Percentiles rank a stretch among this genome's conserved stretches.
phyloP scores from a whole-genome alignment of 2,113 vertebrate species.

The Dicerorhinus sumatrensis region DNA sequence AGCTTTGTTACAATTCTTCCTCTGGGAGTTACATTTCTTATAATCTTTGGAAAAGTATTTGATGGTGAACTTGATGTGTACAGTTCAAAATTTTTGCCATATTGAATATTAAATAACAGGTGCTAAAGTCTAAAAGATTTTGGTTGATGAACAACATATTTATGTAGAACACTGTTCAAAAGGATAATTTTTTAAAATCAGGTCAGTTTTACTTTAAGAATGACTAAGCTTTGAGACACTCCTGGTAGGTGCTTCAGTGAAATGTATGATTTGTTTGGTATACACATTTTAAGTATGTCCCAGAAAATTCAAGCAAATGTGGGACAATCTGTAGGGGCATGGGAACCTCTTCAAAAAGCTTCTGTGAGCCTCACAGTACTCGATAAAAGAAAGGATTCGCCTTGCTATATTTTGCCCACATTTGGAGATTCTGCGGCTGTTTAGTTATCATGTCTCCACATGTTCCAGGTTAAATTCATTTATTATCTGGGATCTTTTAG shows the following conservation, averaged over 20 bases:
- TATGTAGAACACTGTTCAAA: not conserved
- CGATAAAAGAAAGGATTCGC: not conserved
- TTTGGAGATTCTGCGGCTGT: not conserved
- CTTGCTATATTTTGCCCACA: not conserved
- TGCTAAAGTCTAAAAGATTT: not conserved
- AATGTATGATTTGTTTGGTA: not conserved
- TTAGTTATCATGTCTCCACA: not conserved
- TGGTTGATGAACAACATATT: not conserved
- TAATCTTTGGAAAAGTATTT: not conserved
- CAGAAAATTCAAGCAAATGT: not conserved
- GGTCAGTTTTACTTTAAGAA: not conserved
- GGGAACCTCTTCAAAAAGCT: not conserved
- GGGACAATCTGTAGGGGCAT: not conserved
- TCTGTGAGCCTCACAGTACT: not conserved
- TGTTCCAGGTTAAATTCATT: not conserved
- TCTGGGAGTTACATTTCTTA: not conserved
- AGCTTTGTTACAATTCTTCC: not conserved
- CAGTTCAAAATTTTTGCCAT: not conserved
- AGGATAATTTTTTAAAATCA: not conserved
- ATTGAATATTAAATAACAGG: not conserved
- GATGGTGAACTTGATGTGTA: not conserved
- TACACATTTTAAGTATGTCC: not conserved
- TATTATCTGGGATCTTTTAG: not conserved
- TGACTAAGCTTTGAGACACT: not conserved
- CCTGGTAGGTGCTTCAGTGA: not conserved